Evolutionary conservation across 2,113 vertebrate species (phyloP).

Genomic region (Saguinus midas): DNA sequence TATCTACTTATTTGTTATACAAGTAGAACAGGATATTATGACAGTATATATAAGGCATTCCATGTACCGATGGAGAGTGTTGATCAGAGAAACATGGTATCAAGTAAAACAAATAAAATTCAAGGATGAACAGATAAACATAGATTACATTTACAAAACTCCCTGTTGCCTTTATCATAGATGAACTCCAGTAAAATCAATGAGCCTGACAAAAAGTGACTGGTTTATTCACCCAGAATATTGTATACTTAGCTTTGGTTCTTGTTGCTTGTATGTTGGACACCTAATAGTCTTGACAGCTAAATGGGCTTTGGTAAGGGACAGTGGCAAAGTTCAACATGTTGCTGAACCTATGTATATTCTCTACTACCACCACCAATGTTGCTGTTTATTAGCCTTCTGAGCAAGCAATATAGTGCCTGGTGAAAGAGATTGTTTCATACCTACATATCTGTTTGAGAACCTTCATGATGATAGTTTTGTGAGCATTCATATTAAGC

Average conservation of each 20-base stretch:
- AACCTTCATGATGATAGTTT: neutral
- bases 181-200: neutral
- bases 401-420: neutral
- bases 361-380: neutral
- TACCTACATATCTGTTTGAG: neutral
- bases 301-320: neutral
- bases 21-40: neutral
- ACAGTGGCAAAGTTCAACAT: neutral
- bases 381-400: neutral
- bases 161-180: neutral
- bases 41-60: neutral
- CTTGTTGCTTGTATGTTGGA: neutral
- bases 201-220: neutral
- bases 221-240: neutral
- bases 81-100: neutral
- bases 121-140: neutral
- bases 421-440: neutral
- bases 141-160: neutral
- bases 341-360: neutral
- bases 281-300: neutral
- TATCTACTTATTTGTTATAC: neutral
- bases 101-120: neutral
- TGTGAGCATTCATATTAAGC: neutral
- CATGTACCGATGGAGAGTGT: neutral
- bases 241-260: neutral